A percentile compares a stretch with the other conserved stretches of the same genome.
Conservation (phyloP, 2,888 invertebrate species). For the Platycheirus rosarum region DNA sequence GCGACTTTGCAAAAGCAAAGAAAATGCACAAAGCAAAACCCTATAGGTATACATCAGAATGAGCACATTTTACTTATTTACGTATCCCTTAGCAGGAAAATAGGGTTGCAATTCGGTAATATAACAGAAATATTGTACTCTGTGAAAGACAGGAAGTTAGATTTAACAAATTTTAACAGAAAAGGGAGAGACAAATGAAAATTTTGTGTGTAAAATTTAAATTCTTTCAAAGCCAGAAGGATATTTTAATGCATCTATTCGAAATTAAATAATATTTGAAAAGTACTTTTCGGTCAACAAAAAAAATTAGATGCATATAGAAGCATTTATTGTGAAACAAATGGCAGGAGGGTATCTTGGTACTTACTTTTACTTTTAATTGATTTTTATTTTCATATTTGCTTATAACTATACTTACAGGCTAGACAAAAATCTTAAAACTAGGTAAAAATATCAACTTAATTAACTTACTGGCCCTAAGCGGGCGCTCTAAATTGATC, state of each 20-base stretch:
- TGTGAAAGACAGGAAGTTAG: conserved; percentile 17
- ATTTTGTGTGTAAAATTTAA: conserved; percentile 67
- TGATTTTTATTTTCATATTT: too few relatives aligned
- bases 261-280: conserved; percentile 71
- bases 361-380: too few relatives aligned
- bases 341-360: too few relatives aligned
- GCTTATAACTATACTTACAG: too few relatives aligned
- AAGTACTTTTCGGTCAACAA: conserved; percentile 53
- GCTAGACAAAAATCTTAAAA: too few relatives aligned
- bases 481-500: too few relatives aligned
- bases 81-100: conserved; percentile 8
- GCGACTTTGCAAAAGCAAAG: conserved; percentile 30
- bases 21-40: conserved; percentile 46
- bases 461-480: too few relatives aligned
- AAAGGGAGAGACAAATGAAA: conserved; percentile 25
- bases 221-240: conserved; percentile 56
- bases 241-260: conserved; percentile 64
- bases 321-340: too few relatives aligned
- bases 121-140: not conserved
- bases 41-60: not conserved
- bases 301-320: conserved; percentile 43
- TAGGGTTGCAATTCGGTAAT: not conserved
- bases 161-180: not conserved
- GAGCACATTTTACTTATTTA: conserved; percentile 20
- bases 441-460: too few relatives aligned